Base-by-base conservation (phyloP, 2,113 vertebrate genomes). In the Nestor notabilis region DNA sequence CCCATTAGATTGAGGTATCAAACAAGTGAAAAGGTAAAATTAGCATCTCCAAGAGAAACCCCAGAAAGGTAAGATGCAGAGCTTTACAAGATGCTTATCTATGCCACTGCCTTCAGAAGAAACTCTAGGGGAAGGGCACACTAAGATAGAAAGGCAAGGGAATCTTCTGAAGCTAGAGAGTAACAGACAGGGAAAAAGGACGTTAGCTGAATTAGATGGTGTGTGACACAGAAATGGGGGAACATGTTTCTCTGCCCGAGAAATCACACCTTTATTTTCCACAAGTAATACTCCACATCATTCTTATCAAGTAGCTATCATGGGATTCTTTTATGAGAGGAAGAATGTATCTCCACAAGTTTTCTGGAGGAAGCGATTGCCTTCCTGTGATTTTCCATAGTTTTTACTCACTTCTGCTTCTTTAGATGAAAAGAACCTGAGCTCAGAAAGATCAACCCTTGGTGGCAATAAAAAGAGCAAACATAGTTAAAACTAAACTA, bases 1-100 rank as follows among this genome's bases (percentile, higher is more conserved):
- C 13, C 49, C 29, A 24, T 17, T 81, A 78, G 35, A 70, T 0
- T 2, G 5, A 93, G 39, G 13, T 53, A 65, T 20, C 60, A 66
- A 70, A 43, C 13, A 77, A 66, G 18, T n/a, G 74, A 86, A 64
- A 92, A 81, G n/a, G 39, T 46, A 18, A 44, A 83, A 96, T 97
- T 96, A 95, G 80, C 96, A 95, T 91, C 89, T 93, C 60, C 44
- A 94, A 94, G 37, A 83, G 33, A 72, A 80, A 41, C 7, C 5
- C 11, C 35, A 37, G 80, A 52, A 46, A 56, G 39, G 7, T 18
- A 75, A 89, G 12, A 46, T 25, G 43, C 39, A 94, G 47, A 89
- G 52, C 55, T 87, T 95, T 60, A 41, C 72, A 61, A 89, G 95
- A 87, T 85, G 44, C 35, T 94, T 94, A 94, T 89, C 96, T 96